Conservation (phyloP, 1,140 invertebrate species). For the Drosophila orena region DNA sequence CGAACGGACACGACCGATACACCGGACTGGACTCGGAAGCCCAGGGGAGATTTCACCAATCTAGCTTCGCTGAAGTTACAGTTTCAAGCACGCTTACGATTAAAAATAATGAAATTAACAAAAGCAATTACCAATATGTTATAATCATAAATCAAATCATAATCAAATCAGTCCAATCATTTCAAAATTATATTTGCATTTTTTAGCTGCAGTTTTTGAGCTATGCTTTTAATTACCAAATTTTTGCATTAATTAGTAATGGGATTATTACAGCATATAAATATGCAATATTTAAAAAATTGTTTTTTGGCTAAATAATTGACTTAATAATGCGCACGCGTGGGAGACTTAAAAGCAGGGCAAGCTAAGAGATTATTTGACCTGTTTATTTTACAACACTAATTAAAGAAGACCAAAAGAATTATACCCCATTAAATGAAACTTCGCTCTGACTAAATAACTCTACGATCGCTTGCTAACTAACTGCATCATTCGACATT, state of each 20-base stretch:
- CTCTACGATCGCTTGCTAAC: neutral
- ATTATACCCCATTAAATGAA: neutral
- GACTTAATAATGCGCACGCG: neutral
- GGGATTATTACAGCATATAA: too few relatives aligned
- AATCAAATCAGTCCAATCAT: neutral
- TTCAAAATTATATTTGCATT: neutral
- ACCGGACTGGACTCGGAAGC: constrained; percentile 10
- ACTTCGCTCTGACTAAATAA: neutral
- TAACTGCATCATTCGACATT: neutral
- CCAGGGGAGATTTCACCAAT: constrained; percentile 2
- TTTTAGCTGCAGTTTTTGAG: too few relatives aligned
- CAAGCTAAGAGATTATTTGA: neutral
- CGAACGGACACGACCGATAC: constrained; percentile 8
- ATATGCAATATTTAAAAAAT: neutral
- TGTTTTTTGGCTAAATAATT: too few relatives aligned
- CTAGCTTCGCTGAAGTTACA: neutral
- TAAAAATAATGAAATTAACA: neutral
- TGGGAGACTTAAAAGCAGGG: neutral
- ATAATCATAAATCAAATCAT: neutral
- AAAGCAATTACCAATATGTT: too few relatives aligned
- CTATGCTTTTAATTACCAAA: neutral
- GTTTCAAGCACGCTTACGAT: neutral
- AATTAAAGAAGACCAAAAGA: neutral
- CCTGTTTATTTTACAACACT: neutral
- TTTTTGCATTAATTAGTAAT: neutral